Evolutionary conservation across 2,113 vertebrate genomes (phyloP), one percentile per base, ranked within the genome.

Genomic region (Myanophis thanlyinensis): DNA sequence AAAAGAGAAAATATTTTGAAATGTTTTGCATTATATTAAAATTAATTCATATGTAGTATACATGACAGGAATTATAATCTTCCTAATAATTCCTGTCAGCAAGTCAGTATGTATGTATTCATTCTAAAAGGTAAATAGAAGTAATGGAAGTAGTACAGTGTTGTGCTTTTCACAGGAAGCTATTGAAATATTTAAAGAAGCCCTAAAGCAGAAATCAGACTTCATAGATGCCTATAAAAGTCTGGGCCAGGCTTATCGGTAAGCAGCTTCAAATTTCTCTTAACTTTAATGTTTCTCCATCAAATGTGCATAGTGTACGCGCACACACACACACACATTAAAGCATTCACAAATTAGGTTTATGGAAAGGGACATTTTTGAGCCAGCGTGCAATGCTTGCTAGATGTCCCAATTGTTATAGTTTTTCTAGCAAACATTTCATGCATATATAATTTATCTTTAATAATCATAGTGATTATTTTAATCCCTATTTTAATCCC

Each of bases 201-300:
- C 99, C 12, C 95, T 99, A 94, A 99, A 98, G 94, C 97, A 99
- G 93, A 99, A 99, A 97, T 97, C 98, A 49, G 99, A 99, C 94
- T 99, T 99, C 86, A 99, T 99, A 95, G 99, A 99, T 96, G 99
- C 99, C 0, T 99, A 99, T 96, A 99, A 99, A 97, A 99, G 99
- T 95, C 98, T 99, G 2, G 99, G 99, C 13, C 99, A 99, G 97
- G 99, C 99, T 23, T 99, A 99, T 96, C 98, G 99, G 99, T 99
- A 96, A 94, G 93, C 89, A n/a, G 15, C 51, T 89, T 93, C 44
- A 92, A 44, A 92, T 93, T 8, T 5, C n/a, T 1, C 47, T 95
- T 91, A 88, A 90, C 2, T 89, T 0, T 2, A 9, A 89, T 94
- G 87, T 94, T 85, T 30, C 18, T 13, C n/a, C 23, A 8, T 59